Base-by-base conservation (phyloP, 2,113 vertebrate genomes). In the Sarotherodon lohbergeri region DNA sequence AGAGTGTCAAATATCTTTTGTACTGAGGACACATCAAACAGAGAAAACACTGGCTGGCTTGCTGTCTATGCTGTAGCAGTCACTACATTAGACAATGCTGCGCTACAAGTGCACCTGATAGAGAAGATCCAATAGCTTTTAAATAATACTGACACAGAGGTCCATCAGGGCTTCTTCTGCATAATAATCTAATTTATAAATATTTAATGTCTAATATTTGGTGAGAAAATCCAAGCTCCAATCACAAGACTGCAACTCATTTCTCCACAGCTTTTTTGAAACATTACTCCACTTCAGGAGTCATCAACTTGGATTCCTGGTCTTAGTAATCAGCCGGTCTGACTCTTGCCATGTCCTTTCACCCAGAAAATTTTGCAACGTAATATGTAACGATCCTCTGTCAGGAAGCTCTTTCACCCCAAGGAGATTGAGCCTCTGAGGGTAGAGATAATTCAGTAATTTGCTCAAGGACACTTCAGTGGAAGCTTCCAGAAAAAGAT, bases 1-100 rank as follows among this genome's bases (percentile, higher is more conserved):
- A 88, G 41, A 91, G 27, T 71, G 83, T 89, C 63, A 86, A 88
- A 84, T 88, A 88, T 91, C 71, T 88, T 87, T 78, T 85, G 80
- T 85, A 59, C 36, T 88, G 85, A 66, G 80, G 63, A 83, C 76
- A 90, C 52, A 76, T 80, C 50, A 83, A 63, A 81, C 14, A 56
- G 34, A 86, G 24, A 82, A 88, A 84, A 83, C 3, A 88, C 55
- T n/a, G 68, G 80, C 55, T 73, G 12, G 52, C 34, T 36, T 78
- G 27, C 73, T 52, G 73, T 78, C 46, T 78, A n/a, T 32, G 73
- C 46, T 78, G 2, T 0, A 78, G 43, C 43, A 50, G 71, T 78
- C 16, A 48, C 19, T 78, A 11, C 22, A 82, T 24, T 48, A 24
- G 2, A 82, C 14, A 81, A 39, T 24, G 56, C 27, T 29, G 79